Evolutionary conservation across 2,888 invertebrate genomes (phyloP).

Genomic region (Phlogophora meticulosa): DNA sequence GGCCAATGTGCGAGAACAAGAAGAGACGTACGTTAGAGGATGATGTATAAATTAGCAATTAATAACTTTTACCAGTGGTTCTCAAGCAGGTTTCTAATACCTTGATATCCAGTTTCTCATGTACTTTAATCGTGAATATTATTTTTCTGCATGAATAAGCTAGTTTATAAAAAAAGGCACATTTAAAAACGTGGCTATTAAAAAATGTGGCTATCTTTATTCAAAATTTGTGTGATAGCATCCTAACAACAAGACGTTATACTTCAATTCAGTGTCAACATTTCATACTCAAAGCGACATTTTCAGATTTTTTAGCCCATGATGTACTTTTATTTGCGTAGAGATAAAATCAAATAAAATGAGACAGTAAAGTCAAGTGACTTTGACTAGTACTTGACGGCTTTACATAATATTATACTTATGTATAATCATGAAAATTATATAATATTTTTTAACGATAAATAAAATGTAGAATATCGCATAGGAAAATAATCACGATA

Average conservation of each 20-base stretch:
- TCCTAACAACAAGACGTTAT: slow-evolving; percentile 1
- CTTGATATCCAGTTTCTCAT: slow-evolving; percentile 47
- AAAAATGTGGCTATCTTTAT: too few relatives aligned
- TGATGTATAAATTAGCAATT: slow-evolving; percentile 51
- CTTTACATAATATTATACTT: background rate
- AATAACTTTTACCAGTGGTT: slow-evolving; percentile 44
- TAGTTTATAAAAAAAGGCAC: slow-evolving; percentile 21
- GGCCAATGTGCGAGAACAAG: too few relatives aligned
- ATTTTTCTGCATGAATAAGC: slow-evolving; percentile 32
- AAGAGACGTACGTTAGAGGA: slow-evolving; percentile 3
- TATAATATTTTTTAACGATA: too few relatives aligned
- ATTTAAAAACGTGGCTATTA: too few relatives aligned
- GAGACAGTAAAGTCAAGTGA: background rate
- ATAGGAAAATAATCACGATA: too few relatives aligned
- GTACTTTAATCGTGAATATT: slow-evolving; percentile 32
- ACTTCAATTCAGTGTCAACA: background rate
- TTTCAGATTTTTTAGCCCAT: slow-evolving; percentile 1
- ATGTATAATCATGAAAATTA: too few relatives aligned
- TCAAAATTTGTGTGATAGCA: slow-evolving; percentile 6
- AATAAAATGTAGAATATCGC: too few relatives aligned
- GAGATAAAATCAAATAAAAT: slow-evolving; percentile 17
- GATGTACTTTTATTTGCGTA: slow-evolving; percentile 8
- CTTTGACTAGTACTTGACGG: background rate
- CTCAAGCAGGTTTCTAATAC: slow-evolving; percentile 44
- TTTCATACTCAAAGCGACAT: slow-evolving; percentile 3